Evolutionary conservation across 2,888 invertebrate species (phyloP).

Genomic region (Leptopterna dolabrata): DNA sequence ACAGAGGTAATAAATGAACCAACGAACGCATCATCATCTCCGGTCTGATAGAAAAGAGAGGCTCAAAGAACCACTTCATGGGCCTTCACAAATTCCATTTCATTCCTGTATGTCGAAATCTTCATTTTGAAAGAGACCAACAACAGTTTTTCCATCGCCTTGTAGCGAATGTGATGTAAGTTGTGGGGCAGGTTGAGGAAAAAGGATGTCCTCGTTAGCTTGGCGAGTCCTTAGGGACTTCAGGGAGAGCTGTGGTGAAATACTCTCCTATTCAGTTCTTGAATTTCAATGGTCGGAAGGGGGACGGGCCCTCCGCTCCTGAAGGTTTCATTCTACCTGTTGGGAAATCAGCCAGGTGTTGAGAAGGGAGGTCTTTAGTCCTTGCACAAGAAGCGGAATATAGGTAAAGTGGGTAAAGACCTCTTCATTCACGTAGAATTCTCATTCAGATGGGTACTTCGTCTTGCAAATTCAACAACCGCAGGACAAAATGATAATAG

Average conservation of each 20-base stretch:
- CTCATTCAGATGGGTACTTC: not conserved
- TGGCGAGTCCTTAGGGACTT: not conserved
- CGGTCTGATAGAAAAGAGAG: too few relatives aligned
- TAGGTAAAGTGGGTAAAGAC: not conserved
- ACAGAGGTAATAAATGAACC: too few relatives aligned
- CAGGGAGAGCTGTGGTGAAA: not conserved
- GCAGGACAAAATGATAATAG: not conserved
- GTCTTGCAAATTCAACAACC: not conserved
- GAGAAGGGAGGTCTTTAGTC: not conserved
- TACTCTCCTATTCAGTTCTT: conserved; percentile 2
- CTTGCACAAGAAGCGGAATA: not conserved
- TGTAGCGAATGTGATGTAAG: not conserved
- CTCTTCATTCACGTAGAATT: not conserved
- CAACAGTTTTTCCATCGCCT: not conserved
- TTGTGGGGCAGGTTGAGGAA: not conserved
- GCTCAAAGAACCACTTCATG: not conserved
- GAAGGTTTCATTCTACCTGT: not conserved
- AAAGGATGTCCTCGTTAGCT: not conserved
- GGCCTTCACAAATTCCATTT: not conserved
- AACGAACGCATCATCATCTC: too few relatives aligned
- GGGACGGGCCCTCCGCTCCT: not conserved
- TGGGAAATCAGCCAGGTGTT: conserved; percentile 7
- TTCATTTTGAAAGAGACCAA: not conserved
- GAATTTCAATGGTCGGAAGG: not conserved
- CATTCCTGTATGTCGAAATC: not conserved